phyloP scores from a whole-genome alignment of 2,888 invertebrate species.

The Apamea epomidion region DNA sequence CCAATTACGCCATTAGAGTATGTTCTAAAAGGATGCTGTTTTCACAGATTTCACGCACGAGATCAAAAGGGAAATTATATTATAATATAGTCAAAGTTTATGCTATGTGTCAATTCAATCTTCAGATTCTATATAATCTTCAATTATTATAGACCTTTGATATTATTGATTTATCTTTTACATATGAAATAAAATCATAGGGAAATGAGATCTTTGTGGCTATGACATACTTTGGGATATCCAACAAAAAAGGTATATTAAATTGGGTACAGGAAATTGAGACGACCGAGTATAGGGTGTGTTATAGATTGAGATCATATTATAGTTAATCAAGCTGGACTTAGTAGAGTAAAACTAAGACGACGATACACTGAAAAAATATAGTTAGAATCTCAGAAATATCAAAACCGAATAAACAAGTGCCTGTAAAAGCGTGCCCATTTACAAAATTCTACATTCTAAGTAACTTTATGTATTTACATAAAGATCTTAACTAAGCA shows the following conservation, averaged over 20 bases:
- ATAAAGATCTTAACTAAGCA: conserved; percentile 28
- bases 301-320: background rate
- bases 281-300: background rate
- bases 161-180: conserved; percentile 26
- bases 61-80: conserved; percentile 10
- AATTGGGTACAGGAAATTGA: conserved; percentile 28
- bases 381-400: background rate
- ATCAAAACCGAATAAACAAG: background rate
- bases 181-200: conserved; percentile 17
- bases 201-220: conserved; percentile 23
- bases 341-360: background rate
- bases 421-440: background rate
- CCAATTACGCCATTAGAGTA: background rate
- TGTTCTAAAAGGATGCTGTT: background rate
- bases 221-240: conserved; percentile 26
- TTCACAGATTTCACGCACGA: background rate
- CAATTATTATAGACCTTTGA: conserved; percentile 7
- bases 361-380: background rate
- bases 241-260: background rate
- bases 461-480: conserved; percentile 24
- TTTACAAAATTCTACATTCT: conserved; percentile 23
- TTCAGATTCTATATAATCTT: background rate
- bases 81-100: background rate
- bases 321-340: background rate
- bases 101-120: conserved; percentile 22